Conservation (phyloP, 2,888 invertebrate species). For the Eulithis prunata region DNA sequence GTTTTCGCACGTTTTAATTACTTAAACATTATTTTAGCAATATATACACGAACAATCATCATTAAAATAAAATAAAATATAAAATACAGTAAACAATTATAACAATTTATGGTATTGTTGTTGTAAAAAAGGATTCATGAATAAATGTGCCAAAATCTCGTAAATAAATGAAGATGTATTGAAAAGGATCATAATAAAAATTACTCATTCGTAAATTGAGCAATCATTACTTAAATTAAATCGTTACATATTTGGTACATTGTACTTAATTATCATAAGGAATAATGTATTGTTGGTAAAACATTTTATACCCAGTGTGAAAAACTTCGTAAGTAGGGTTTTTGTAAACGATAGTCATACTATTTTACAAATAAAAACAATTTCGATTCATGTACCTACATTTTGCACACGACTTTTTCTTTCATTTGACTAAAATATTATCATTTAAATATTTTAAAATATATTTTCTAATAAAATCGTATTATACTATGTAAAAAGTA, state of each 20-base stretch:
- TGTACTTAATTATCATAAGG: conserved; percentile 76
- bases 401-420: conserved; percentile 43
- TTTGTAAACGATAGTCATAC: conserved; percentile 21
- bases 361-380: conserved; percentile 22
- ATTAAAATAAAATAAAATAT: conserved; percentile 29
- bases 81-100: background rate
- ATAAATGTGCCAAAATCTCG: background rate
- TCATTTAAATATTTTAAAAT: conserved; percentile 61
- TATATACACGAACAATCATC: conserved; percentile 39
- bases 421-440: conserved; percentile 43
- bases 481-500: conserved; percentile 65
- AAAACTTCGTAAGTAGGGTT: conserved; percentile 21
- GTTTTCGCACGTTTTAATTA: conserved; percentile 25
- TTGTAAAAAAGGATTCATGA: background rate
- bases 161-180: background rate
- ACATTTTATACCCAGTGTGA: conserved; percentile 33
- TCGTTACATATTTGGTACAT: conserved; percentile 52
- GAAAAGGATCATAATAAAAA: conserved; percentile 27
- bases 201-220: conserved; percentile 73
- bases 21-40: conserved; percentile 29
- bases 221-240: conserved; percentile 78
- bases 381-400: conserved; percentile 20
- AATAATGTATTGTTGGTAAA: conserved; percentile 43
- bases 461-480: conserved; percentile 70
- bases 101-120: background rate